phyloP scores from a whole-genome alignment of 1,140 invertebrate genomes.

The Bombyx mori region DNA sequence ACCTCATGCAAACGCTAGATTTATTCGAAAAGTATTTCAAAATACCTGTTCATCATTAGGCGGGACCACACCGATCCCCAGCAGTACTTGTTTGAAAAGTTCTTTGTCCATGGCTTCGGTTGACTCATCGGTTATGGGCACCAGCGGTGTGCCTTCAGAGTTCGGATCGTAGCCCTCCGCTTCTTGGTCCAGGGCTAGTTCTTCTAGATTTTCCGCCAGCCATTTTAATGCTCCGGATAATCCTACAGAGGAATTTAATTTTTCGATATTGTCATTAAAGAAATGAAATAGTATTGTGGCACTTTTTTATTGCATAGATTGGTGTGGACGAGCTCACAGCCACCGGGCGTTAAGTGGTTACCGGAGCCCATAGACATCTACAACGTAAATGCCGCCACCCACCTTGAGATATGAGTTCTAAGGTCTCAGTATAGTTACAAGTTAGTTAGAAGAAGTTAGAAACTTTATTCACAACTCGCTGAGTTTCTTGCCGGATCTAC shows the following conservation, averaged over 20 bases:
- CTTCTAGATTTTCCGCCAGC: conserved; percentile 61
- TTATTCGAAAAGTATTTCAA: background rate
- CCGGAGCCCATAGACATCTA: too few species aligned
- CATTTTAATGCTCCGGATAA: conserved; percentile 52
- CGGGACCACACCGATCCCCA: conserved; percentile 72
- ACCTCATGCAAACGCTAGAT: background rate
- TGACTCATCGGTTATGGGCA: conserved; percentile 74
- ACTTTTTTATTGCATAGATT: background rate
- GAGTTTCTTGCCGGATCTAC: too few species aligned
- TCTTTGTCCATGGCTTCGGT: conserved; percentile 73
- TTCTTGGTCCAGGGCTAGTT: conserved; percentile 64
- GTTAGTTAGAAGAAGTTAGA: too few species aligned
- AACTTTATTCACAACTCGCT: too few species aligned
- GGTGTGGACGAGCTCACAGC: too few species aligned
- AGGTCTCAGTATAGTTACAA: too few species aligned
- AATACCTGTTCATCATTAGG: conserved; percentile 71
- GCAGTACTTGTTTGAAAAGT: conserved; percentile 73
- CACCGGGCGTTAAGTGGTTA: too few species aligned
- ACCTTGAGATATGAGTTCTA: too few species aligned
- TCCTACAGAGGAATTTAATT: conserved; percentile 18
- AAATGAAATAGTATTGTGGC: background rate
- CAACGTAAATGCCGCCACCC: too few species aligned
- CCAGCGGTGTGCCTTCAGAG: conserved; percentile 74
- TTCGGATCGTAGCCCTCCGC: conserved; percentile 60
- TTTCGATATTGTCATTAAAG: background rate